A percentile compares a stretch with the other conserved stretches of the same genome.
These are phyloP conservation scores for Orius laevigatus DNA, from an alignment of 1,140 invertebrate genomes.

Conservation along the genomic window DNA sequence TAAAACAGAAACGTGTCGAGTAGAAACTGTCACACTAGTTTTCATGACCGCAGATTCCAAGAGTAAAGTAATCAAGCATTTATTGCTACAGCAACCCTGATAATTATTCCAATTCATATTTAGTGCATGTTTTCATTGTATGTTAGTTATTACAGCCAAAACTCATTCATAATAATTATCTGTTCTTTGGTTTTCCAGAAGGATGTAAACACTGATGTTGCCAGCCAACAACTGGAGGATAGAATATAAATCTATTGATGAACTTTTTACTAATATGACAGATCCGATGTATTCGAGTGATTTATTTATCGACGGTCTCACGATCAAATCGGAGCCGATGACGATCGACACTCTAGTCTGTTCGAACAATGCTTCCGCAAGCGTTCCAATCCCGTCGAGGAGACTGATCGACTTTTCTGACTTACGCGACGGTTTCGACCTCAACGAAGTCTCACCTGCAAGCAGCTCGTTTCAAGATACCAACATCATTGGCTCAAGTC, in stretches of 20 bases:
- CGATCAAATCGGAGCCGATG: conserved; percentile 34
- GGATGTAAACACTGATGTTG: too few species aligned
- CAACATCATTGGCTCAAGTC: conserved; percentile 25
- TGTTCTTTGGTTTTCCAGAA: not conserved
- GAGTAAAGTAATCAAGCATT: too few species aligned
- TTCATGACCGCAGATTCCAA: too few species aligned
- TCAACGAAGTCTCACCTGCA: conserved; percentile 16
- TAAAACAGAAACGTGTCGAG: too few species aligned
- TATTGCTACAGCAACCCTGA: too few species aligned
- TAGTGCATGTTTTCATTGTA: too few species aligned
- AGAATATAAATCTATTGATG: not conserved
- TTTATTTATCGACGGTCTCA: conserved; percentile 34
- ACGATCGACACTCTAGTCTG: conserved; percentile 21
- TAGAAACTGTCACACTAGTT: too few species aligned
- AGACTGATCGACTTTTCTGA: conserved; percentile 28
- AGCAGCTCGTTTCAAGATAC: conserved; percentile 34
- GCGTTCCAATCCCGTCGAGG: conserved; percentile 38
- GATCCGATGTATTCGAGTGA: conserved; percentile 36
- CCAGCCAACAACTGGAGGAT: not conserved
- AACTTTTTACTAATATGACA: conserved; percentile 27
- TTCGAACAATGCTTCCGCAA: conserved; percentile 30
- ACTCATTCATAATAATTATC: too few species aligned
- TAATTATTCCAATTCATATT: too few species aligned
- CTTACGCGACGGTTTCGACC: conserved; percentile 30
- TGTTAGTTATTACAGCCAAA: too few species aligned